Evolutionary conservation across 2,113 vertebrate species (phyloP).

Genomic region (Athene cunicularia): DNA sequence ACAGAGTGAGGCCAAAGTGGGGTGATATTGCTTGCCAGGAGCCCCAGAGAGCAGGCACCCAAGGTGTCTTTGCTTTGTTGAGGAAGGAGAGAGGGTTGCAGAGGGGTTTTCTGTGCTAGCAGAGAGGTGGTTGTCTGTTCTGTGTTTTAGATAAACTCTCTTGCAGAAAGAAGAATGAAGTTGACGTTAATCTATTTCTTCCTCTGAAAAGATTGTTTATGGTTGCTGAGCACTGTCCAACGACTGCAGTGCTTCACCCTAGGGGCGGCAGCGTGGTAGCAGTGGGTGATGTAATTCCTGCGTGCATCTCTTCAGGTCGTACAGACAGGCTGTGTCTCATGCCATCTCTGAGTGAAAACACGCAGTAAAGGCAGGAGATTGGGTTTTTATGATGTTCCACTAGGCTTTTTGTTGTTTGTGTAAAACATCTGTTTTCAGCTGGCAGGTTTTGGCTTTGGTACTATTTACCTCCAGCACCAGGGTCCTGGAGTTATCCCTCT

Average conservation of each 20-base stretch:
- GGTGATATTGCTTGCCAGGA: not conserved
- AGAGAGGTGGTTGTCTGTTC: not conserved
- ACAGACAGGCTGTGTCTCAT: not conserved
- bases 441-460: not conserved
- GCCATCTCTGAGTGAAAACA: not conserved
- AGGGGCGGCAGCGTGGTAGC: not conserved
- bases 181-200: not conserved
- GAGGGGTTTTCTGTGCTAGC: not conserved
- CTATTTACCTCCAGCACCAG: not conserved
- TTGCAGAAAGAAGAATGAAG: not conserved
- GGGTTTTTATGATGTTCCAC: not conserved
- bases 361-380: not conserved
- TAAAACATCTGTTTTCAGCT: conserved; percentile 17
- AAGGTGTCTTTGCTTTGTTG: not conserved
- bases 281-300: conserved; percentile 34
- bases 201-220: not conserved
- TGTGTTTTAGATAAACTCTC: not conserved
- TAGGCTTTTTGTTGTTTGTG: not conserved
- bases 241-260: not conserved
- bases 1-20: not conserved
- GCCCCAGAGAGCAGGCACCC: not conserved
- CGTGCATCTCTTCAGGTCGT: not conserved
- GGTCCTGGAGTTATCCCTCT: not conserved
- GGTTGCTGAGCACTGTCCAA: not conserved
- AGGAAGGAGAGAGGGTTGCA: not conserved